Base-by-base conservation (phyloP, 2,888 invertebrate genomes). In the Zelleria hepariella region DNA sequence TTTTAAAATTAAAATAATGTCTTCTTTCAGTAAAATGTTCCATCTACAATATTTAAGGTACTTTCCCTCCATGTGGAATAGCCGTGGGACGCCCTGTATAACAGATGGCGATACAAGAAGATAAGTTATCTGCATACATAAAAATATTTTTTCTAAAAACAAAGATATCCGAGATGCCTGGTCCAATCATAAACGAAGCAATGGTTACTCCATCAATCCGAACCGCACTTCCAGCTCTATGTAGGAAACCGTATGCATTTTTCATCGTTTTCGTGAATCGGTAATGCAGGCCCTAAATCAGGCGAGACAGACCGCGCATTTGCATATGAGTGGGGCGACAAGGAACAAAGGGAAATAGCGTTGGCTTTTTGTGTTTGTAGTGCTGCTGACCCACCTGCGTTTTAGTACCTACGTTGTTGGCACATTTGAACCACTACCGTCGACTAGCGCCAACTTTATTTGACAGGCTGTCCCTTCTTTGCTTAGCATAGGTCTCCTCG, bases 321-420 rank as follows among this genome's bases (percentile, higher is more conserved):
- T 87, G 79, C 87, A 87, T 88, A 80, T 74, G 78, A 79, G 75
- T 77, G 75, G 78, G 80, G 84, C 82, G 86, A 86, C 82, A 81
- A 84, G 82, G 86, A 85, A 87, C 86, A 87, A 87, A 85, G 83
- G 80, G 66, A 64, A n/a, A 62, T 49, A 55, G 58, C 51, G 54
- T 60, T 51, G 53, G 32, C 59, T 60, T 66, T 63, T 67, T 67
- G 64, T 61, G 52, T 76, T 75, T 72, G 70, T 65, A 67, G 66
- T 74, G 20, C 49, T 20, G 18, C 20, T 20, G 5, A 15, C 32
- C 10, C 32, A 15, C 32, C 2, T 42, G 15, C 32, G 32, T 15
- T 42, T 42, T 15, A 3, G 32, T 15, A 10, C 10, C 10, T 15
- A 3, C 4, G 15, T 42, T 42, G 15, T 15, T 2, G 15, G 32